These are phyloP conservation scores for Temnothorax ravouxi DNA, from an alignment of 2,888 invertebrate species.

Conservation along the genomic window DNA sequence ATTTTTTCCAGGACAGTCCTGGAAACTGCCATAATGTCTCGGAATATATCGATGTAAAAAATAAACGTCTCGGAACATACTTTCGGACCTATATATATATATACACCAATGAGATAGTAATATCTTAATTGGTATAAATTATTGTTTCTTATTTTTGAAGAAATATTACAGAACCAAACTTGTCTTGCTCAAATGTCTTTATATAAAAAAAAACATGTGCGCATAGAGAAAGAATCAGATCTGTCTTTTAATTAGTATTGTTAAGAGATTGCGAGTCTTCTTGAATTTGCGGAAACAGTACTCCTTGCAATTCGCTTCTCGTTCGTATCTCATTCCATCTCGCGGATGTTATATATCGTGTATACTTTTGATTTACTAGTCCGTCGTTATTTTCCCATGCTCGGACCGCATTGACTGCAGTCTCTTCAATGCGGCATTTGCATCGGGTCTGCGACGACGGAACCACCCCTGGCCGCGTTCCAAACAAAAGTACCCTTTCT, in stretches of 20 bases:
- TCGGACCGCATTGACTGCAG: constrained; percentile 43
- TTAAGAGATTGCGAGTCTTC: background rate
- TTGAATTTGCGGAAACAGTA: background rate
- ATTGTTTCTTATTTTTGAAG: background rate
- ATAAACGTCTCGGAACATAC: too few species aligned
- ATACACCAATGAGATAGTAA: background rate
- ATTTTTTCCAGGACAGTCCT: too few species aligned
- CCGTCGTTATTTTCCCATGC: constrained; percentile 64
- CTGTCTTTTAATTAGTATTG: background rate
- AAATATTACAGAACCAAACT: background rate
- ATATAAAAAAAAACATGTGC: background rate
- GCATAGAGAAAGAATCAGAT: background rate
- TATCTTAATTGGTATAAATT: background rate
- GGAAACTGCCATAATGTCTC: too few species aligned
- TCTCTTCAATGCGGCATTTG: constrained; percentile 67
- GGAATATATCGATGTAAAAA: too few species aligned
- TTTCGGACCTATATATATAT: too few species aligned
- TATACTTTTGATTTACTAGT: constrained; percentile 70
- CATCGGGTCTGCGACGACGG: constrained; percentile 69
- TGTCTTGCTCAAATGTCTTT: background rate
- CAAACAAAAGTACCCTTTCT: constrained; percentile 73
- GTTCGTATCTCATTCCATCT: background rate
- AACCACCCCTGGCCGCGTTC: constrained; percentile 71
- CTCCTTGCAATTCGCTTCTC: background rate
- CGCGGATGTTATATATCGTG: constrained; percentile 43